Evolutionary conservation across 2,888 invertebrate genomes (phyloP).

Genomic region (Prosopocoilus inquinatus): DNA sequence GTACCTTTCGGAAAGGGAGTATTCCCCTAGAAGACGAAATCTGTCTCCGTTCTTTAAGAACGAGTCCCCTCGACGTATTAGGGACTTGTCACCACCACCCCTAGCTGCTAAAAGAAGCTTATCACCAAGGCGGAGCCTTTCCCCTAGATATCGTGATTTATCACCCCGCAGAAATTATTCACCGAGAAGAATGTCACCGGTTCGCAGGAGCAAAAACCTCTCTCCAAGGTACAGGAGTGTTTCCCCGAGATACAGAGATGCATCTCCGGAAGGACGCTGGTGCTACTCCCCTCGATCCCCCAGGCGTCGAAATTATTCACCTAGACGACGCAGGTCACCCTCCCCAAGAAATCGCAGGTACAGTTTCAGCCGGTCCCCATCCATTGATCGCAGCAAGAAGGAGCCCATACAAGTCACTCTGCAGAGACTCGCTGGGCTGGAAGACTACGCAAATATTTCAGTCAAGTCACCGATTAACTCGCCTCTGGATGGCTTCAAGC

Average conservation of each 20-base stretch:
- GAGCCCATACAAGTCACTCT: conserved; percentile 22
- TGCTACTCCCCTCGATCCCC: conserved; percentile 9
- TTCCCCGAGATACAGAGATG: conserved; percentile 8
- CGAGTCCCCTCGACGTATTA: neutral
- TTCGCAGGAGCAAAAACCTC: conserved; percentile 7
- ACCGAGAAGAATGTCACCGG: conserved; percentile 10
- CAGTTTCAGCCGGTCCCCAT: conserved; percentile 16
- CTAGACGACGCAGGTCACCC: conserved; percentile 5
- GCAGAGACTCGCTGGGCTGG: conserved; percentile 26
- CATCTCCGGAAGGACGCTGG: conserved; percentile 13
- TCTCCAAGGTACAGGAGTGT: conserved; percentile 7
- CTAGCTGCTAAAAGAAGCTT: conserved; percentile 23
- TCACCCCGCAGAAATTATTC: conserved; percentile 15
- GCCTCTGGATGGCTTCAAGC: conserved; percentile 47
- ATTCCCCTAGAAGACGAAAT: conserved; percentile 10
- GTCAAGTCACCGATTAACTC: conserved; percentile 38
- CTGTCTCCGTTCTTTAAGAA: conserved; percentile 4
- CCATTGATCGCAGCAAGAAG: conserved; percentile 4
- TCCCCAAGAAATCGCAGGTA: conserved; percentile 4
- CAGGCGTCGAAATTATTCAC: conserved; percentile 10
- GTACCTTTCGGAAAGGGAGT: neutral
- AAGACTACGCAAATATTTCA: conserved; percentile 13
- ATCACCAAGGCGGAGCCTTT: conserved; percentile 26
- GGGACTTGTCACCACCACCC: conserved; percentile 9
- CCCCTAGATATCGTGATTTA: conserved; percentile 13